These are phyloP conservation scores for Ammospiza maritima DNA, from an alignment of 2,797 vertebrate genomes.

Conservation along the genomic window DNA sequence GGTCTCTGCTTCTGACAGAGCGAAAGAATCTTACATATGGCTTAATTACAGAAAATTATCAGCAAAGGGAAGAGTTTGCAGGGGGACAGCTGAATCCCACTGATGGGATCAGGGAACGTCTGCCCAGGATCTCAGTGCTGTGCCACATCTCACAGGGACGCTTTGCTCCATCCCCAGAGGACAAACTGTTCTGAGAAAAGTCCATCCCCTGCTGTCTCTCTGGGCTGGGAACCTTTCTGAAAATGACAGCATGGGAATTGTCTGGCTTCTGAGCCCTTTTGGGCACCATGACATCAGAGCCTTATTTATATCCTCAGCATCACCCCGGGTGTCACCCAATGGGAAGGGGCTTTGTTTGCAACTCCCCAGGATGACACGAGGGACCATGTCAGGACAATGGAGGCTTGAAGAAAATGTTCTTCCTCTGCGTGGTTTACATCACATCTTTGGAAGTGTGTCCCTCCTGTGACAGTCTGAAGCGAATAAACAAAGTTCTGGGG, in stretches of 20 bases:
- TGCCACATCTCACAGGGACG: not conserved
- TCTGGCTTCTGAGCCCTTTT: not conserved
- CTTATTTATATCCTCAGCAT: not conserved
- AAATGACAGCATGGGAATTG: not conserved
- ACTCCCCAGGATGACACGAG: not conserved
- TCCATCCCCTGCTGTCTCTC: not conserved
- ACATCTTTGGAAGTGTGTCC: not conserved
- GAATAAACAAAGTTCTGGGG: conserved; percentile 58
- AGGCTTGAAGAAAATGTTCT: conserved; percentile 7
- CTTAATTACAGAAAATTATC: conserved; percentile 61
- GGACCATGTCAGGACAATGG: not conserved
- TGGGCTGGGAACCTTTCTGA: not conserved
- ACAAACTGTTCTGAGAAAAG: not conserved
- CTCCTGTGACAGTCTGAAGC: not conserved
- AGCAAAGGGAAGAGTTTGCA: conserved; percentile 30
- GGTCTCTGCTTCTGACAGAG: conserved; percentile 53
- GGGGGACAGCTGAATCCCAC: conserved; percentile 38
- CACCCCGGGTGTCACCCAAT: not conserved
- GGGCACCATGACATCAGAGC: not conserved
- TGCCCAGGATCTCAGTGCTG: not conserved
- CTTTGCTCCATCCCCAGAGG: not conserved
- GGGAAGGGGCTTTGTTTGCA: not conserved
- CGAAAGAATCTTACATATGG: conserved; percentile 50
- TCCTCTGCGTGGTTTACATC: conserved; percentile 7
- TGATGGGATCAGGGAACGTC: not conserved